phyloP scores from a whole-genome alignment of 2,888 invertebrate genomes.

The Pilophorus perplexus region DNA sequence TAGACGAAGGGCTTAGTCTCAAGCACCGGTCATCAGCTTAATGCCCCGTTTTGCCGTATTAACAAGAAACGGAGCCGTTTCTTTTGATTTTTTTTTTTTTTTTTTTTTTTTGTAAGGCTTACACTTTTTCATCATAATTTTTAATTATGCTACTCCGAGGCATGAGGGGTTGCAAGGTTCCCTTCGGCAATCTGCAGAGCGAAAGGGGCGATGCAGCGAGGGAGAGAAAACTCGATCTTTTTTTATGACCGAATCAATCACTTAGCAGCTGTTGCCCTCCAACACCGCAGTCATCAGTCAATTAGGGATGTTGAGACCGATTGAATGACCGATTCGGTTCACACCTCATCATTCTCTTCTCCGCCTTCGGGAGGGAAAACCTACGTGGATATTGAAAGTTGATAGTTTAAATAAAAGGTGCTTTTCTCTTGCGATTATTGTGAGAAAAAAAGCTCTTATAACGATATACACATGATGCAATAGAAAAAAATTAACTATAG shows the following conservation, averaged over 20 bases:
- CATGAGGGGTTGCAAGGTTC: background rate
- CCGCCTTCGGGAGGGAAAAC: too few species aligned
- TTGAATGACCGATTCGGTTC: slow-evolving; percentile 22
- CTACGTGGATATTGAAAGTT: too few species aligned
- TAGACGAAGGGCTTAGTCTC: slow-evolving; percentile 32
- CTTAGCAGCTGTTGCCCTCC: slow-evolving; percentile 27
- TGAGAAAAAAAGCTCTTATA: too few species aligned
- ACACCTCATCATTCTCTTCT: slow-evolving; percentile 2
- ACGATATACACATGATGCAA: too few species aligned
- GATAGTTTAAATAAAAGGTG: too few species aligned
- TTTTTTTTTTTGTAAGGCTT: background rate
- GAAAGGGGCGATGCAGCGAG: slow-evolving; percentile 1
- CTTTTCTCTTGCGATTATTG: too few species aligned
- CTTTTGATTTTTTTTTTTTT: slow-evolving; percentile 6
- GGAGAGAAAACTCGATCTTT: slow-evolving; percentile 5
- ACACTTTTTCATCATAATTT: slow-evolving; percentile 30
- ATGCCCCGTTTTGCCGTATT: slow-evolving; percentile 32
- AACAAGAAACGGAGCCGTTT: slow-evolving; percentile 21
- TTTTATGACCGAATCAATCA: slow-evolving; percentile 39
- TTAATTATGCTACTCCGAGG: slow-evolving; percentile 9
- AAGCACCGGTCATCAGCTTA: slow-evolving; percentile 41
- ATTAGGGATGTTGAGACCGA: slow-evolving; percentile 17
- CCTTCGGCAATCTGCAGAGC: background rate
- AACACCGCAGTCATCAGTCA: slow-evolving; percentile 17
- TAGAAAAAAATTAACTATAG: too few species aligned